phyloP scores from a whole-genome alignment of 2,113 vertebrate species.

The Neotragus moschatus region DNA sequence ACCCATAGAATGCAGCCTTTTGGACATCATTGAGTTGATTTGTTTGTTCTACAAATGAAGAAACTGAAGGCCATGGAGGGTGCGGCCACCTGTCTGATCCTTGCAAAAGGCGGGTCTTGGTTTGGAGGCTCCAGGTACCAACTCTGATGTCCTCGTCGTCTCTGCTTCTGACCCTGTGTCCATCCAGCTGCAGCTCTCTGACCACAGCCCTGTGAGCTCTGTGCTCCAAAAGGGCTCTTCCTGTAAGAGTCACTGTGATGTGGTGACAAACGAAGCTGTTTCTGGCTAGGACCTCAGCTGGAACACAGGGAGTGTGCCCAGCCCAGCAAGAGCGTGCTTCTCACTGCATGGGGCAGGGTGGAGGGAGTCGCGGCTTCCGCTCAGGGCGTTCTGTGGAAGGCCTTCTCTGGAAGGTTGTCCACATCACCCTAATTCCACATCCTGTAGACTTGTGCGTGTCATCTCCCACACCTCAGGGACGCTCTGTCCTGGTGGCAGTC shows the following conservation, averaged over 20 bases:
- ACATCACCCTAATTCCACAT: background rate
- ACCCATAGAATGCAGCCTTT: background rate
- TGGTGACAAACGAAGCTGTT: background rate
- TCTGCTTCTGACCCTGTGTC: background rate
- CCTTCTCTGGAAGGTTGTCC: no score
- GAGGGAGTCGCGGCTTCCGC: background rate
- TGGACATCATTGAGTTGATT: background rate
- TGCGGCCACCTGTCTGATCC: background rate
- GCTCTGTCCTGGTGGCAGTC: background rate
- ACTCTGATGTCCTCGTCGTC: background rate
- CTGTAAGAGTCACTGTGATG: background rate
- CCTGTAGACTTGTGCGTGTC: background rate
- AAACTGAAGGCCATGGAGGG: background rate
- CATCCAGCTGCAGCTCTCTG: background rate
- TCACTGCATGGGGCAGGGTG: background rate
- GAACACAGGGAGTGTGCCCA: background rate
- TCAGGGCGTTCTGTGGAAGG: background rate
- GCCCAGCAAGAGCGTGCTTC: background rate
- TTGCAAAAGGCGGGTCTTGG: background rate
- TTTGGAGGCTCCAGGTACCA: background rate
- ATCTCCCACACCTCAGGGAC: background rate
- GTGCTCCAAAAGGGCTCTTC: background rate
- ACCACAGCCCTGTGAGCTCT: background rate
- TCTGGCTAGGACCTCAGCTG: background rate
- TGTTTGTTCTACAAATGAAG: background rate